Evolutionary conservation across 1,140 invertebrate species (phyloP), one percentile per base, ranked within the genome.

Genomic region (Drosophila leontia): DNA sequence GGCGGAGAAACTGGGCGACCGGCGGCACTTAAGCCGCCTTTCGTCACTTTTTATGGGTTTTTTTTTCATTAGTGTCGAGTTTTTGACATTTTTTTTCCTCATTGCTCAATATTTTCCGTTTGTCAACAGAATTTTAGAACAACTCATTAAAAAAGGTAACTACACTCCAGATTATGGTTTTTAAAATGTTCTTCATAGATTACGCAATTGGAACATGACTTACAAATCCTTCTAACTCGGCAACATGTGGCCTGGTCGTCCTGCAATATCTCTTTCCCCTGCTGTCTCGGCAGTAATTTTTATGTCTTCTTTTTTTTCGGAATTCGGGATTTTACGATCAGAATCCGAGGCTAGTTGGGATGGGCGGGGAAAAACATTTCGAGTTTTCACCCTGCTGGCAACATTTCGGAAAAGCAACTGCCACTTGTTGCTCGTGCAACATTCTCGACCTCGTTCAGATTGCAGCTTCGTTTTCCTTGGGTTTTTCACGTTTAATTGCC

Each of bases 381-480:
- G 48, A 55, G 56, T 68, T 60, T 48, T 37, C 13, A 26, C 26
- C 9, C 32, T 5, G 26, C 68, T 68, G 50, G 55, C 64, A 68
- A 68, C 69, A 65, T 79, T 70, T 77, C 58, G 15, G 9, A 2
- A 17, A 50, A 29, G 15, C 35, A 19, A 17, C 41, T 11, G 62
- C 67, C 84, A 87, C 83, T 87, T 87, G 84, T 88, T 88, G 85
- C 62, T 62, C 45, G 13, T 12, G 67, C 67, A 19, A 68, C n/a
- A 69, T 78, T 72, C 61, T 63, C 53, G 53, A 23, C 8, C 34
- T 35, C 26, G 19, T 29, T 23, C 5, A 23, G 19, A 61, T 50
- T 35, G 19, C 23, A 19, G 60, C 35, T 55, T 26, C 48, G 32
- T 12, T 55, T 35, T 39, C 34, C 29, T 53, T 41, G 55, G 39